Conservation (phyloP, 2,113 vertebrate genomes). For the Mustela nigripes region DNA sequence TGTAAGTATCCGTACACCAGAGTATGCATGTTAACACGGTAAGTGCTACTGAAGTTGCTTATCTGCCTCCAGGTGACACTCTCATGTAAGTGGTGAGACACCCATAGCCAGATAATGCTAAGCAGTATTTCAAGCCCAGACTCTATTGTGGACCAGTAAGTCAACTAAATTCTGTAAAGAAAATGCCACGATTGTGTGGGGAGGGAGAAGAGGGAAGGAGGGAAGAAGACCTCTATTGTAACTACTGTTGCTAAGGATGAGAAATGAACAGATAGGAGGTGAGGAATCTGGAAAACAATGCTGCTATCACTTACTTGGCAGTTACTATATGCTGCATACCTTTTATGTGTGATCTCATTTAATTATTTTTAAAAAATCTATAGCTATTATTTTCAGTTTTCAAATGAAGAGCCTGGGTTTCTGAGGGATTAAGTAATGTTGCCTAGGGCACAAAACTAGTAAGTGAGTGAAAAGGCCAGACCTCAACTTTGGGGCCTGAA, state of each 20-base stretch:
- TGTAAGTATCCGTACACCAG: not conserved
- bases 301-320: not conserved
- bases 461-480: not conserved
- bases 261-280: not conserved
- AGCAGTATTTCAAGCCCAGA: not conserved
- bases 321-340: not conserved
- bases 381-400: not conserved
- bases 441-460: not conserved
- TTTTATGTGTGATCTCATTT: not conserved
- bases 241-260: not conserved
- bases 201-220: not conserved
- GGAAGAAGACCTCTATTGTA: not conserved
- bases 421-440: not conserved
- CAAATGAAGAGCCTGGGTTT: not conserved
- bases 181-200: not conserved
- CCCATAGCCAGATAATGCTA: not conserved
- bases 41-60: not conserved
- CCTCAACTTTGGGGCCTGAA: not conserved
- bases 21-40: not conserved
- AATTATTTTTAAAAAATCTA: not conserved
- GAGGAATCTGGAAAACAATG: not conserved
- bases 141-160: not conserved
- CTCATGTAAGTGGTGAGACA: not conserved
- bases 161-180: not conserved
- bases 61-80: constrained; percentile 44